These are phyloP conservation scores for Archivesica marissinica DNA, from an alignment of 1,140 invertebrate genomes.

Conservation along the genomic window DNA sequence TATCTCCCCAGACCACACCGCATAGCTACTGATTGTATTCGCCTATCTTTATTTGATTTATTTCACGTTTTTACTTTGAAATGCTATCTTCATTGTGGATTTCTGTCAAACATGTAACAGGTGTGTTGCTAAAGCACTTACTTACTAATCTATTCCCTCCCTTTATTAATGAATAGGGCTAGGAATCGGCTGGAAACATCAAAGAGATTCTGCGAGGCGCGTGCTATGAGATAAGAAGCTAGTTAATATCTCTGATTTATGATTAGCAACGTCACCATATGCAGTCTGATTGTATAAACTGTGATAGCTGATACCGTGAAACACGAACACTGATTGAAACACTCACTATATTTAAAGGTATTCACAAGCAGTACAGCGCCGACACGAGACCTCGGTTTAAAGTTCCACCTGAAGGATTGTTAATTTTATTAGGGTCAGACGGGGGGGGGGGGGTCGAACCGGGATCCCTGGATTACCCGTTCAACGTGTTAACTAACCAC, in stretches of 20 bases:
- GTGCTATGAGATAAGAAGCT: slow-evolving; percentile 3
- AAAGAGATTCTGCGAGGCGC: not conserved
- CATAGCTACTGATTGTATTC: slow-evolving; percentile 8
- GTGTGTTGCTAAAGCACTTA: slow-evolving; percentile 30
- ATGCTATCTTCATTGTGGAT: slow-evolving; percentile 34
- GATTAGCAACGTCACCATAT: not conserved
- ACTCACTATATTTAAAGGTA: no score
- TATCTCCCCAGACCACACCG: slow-evolving; percentile 21
- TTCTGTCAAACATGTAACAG: slow-evolving; percentile 47
- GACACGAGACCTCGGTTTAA: no score
- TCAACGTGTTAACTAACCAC: no score
- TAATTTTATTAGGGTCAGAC: no score
- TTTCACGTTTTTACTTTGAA: slow-evolving; percentile 40
- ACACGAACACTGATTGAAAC: no score
- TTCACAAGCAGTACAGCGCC: no score
- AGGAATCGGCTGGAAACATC: slow-evolving; percentile 10
- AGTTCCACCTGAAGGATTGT: no score
- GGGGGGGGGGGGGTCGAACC: no score
- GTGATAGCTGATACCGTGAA: no score
- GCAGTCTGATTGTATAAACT: no score
- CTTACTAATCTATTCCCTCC: slow-evolving; percentile 4
- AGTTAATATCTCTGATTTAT: slow-evolving; percentile 11
- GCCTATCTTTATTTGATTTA: slow-evolving; percentile 34
- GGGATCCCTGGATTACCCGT: no score
- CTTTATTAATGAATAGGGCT: slow-evolving; percentile 15